Conservation (phyloP, 2,113 vertebrate genomes). For the Chionis minor region DNA sequence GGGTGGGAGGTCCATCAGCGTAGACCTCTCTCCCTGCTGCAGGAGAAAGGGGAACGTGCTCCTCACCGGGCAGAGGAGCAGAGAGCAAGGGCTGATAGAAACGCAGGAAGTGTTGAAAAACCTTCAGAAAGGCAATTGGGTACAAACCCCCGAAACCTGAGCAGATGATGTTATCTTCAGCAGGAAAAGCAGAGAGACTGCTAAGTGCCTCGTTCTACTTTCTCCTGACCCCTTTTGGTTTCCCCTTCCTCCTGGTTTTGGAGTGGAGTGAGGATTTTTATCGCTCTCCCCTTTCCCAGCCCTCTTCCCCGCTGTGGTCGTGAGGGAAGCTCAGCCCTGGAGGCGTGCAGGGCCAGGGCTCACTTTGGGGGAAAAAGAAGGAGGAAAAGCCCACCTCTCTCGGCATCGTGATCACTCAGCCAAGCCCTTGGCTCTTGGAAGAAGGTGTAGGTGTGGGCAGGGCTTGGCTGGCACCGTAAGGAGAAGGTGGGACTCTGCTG, state of each 20-base stretch:
- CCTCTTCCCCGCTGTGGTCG: rapidly evolving
- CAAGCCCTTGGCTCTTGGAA: neutral
- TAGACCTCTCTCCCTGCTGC: neutral
- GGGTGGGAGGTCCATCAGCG: neutral
- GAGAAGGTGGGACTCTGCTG: neutral
- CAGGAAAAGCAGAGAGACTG: neutral
- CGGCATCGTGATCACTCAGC: rapidly evolving
- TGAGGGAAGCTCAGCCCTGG: neutral
- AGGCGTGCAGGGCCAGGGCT: neutral
- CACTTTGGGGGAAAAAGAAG: neutral
- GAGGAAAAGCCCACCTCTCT: neutral
- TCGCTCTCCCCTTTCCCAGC: neutral
- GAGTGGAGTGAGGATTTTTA: neutral
- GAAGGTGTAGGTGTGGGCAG: rapidly evolving
- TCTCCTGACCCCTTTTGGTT: neutral
- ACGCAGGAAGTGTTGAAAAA: neutral
- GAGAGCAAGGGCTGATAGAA: neutral
- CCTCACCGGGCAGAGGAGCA: neutral
- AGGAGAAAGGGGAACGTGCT: neutral
- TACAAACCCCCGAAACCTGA: neutral
- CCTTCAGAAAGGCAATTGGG: neutral
- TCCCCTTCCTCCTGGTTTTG: neutral
- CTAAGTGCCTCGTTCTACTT: neutral
- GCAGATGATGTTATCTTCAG: neutral
- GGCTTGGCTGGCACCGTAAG: neutral